Percentiles rank a stretch among this genome's conserved stretches.
Conservation (phyloP, 2,113 vertebrate species). For the Dipodomys ordii region DNA sequence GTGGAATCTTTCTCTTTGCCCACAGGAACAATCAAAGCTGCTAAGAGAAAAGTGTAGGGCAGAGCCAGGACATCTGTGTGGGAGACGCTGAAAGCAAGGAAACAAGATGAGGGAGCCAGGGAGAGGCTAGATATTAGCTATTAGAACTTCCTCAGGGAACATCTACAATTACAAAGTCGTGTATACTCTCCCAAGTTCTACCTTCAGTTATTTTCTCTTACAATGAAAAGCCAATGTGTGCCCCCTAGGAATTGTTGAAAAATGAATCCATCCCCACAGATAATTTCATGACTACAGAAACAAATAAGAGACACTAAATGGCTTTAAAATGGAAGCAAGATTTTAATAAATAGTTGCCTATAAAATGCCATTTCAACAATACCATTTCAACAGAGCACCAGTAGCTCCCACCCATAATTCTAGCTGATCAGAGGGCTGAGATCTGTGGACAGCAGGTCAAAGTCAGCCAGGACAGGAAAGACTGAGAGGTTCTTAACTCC, state of each 20-base stretch:
- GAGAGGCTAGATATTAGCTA: conserved; percentile 52
- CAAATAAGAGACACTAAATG: neutral
- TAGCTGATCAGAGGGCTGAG: no score
- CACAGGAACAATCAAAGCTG: conserved; percentile 48
- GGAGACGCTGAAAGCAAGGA: neutral
- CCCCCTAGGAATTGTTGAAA: neutral
- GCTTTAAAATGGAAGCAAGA: neutral
- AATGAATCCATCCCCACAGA: neutral
- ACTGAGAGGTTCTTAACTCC: no score
- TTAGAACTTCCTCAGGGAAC: neutral
- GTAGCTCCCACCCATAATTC: no score
- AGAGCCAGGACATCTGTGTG: conserved; percentile 55
- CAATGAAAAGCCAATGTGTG: neutral
- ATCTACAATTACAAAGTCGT: conserved; percentile 23
- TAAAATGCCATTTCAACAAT: neutral
- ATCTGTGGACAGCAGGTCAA: no score
- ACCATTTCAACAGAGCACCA: neutral
- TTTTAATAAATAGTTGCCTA: neutral
- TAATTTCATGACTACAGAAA: neutral
- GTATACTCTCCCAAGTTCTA: neutral
- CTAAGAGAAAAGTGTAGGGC: neutral
- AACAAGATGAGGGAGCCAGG: conserved; percentile 3
- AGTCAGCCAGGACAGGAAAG: no score
- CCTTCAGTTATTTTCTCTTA: conserved; percentile 45
- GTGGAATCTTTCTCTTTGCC: neutral